Percentiles rank a stretch among this genome's conserved stretches.
These are phyloP conservation scores for Poeciliopsis gracilis DNA, from an alignment of 2,797 vertebrate genomes.

Conservation along the genomic window DNA sequence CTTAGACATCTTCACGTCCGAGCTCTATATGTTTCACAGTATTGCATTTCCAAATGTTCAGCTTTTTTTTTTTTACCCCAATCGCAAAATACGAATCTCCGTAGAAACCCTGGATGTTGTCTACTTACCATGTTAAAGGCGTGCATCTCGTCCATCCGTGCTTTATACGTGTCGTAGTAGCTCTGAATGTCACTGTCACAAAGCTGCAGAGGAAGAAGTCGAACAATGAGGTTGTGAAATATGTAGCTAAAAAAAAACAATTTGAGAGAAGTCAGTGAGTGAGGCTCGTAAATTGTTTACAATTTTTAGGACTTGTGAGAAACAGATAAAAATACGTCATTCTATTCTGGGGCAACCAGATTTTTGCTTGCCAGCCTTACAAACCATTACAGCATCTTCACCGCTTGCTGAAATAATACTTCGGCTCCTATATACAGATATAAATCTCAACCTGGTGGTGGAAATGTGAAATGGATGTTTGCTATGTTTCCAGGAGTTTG, in stretches of 20 bases:
- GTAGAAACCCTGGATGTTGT: neutral
- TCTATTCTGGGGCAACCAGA: slow-evolving; percentile 12
- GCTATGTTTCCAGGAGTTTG: slow-evolving; percentile 10
- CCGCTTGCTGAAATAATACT: slow-evolving; percentile 1
- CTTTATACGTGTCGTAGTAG: slow-evolving; percentile 85
- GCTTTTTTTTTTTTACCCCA: neutral
- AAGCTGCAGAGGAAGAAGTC: slow-evolving; percentile 78
- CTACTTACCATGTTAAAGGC: slow-evolving; percentile 94
- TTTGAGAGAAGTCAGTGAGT: neutral
- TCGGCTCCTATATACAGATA: slow-evolving; percentile 13
- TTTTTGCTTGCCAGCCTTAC: slow-evolving; percentile 1
- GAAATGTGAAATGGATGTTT: slow-evolving; percentile 1
- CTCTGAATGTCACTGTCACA: slow-evolving; percentile 85
- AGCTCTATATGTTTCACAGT: neutral
- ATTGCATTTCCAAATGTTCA: neutral
- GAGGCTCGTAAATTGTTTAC: slow-evolving; percentile 4
- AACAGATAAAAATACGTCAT: slow-evolving; percentile 19
- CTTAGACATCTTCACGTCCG: neutral
- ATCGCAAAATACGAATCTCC: neutral
- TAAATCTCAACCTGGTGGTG: slow-evolving; percentile 9
- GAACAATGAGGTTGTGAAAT: neutral
- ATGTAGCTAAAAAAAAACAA: neutral
- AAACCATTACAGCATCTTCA: neutral
- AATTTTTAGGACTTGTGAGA: slow-evolving; percentile 22
- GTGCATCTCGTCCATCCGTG: slow-evolving; percentile 88